Evolutionary conservation across 1,140 invertebrate genomes (phyloP).

Genomic region (Tachypleus tridentatus): DNA sequence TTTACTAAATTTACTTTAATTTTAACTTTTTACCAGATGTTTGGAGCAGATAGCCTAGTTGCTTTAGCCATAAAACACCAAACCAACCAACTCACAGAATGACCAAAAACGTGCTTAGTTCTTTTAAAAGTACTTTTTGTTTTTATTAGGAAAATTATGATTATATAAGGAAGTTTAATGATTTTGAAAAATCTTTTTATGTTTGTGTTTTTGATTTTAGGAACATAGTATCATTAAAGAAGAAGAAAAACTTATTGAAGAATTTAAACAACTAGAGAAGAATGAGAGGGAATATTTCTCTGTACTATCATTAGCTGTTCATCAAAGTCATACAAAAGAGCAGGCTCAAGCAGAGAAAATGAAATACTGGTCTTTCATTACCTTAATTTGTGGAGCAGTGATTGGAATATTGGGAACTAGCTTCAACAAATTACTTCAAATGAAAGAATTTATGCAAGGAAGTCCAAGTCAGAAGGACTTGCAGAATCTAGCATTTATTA

Average conservation of each 20-base stretch:
- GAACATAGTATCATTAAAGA: conserved; percentile 36
- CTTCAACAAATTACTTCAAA: conserved; percentile 49
- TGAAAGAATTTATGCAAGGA: conserved; percentile 42
- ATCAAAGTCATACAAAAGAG: conserved; percentile 59
- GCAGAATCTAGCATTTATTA: no score
- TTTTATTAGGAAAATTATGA: no score
- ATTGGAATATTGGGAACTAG: conserved; percentile 52
- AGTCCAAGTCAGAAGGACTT: no score
- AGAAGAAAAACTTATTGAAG: conserved; percentile 31
- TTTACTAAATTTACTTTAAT: no score
- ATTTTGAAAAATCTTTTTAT: neutral
- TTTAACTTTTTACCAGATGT: no score
- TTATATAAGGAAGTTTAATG: no score
- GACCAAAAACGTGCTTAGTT: no score
- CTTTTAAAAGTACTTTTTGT: no score
- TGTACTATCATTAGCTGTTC: conserved; percentile 49
- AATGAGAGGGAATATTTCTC: conserved; percentile 52
- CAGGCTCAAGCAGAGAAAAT: conserved; percentile 55
- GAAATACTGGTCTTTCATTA: conserved; percentile 64
- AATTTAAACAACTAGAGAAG: conserved; percentile 34
- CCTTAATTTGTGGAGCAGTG: conserved; percentile 52
- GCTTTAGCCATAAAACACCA: no score
- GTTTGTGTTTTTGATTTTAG: conserved; percentile 14
- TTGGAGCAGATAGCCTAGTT: no score
- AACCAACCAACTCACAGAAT: no score